Evolutionary conservation across 1,140 invertebrate genomes (phyloP).

Genomic region (Drosophila ironensis): DNA sequence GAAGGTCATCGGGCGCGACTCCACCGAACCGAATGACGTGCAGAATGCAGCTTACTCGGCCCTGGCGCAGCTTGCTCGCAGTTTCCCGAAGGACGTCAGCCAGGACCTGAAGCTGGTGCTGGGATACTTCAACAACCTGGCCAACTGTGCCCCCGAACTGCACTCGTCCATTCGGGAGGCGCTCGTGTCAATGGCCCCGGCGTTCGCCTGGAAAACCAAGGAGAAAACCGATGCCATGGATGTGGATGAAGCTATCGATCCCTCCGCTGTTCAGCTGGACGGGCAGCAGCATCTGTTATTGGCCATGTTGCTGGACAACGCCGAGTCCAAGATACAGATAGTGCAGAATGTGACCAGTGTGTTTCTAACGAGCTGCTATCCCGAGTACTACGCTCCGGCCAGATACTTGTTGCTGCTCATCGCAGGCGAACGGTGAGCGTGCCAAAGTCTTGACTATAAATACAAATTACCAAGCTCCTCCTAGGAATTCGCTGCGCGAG

Average conservation of each 20-base stretch:
- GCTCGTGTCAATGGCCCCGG: constrained; percentile 87
- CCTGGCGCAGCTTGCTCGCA: constrained; percentile 84
- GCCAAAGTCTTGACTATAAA: constrained; percentile 7
- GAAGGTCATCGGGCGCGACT: constrained; percentile 86
- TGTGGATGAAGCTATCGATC: constrained; percentile 30
- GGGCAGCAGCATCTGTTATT: constrained; percentile 83
- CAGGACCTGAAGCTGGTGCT: constrained; percentile 82
- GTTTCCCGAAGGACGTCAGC: constrained; percentile 87
- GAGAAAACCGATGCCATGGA: constrained; percentile 66
- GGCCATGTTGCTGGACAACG: constrained; percentile 83
- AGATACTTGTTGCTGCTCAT: constrained; percentile 92
- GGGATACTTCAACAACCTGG: constrained; percentile 83
- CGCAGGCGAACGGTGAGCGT: constrained; percentile 89
- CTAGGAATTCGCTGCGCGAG: constrained; percentile 74
- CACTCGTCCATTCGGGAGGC: constrained; percentile 88
- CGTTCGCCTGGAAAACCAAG: constrained; percentile 84
- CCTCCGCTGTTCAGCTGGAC: constrained; percentile 82
- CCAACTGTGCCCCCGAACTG: constrained; percentile 84
- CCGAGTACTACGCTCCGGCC: constrained; percentile 90
- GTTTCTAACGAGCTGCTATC: constrained; percentile 91
- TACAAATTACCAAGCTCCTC: background rate
- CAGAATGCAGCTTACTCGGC: constrained; percentile 78
- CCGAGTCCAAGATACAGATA: constrained; percentile 87
- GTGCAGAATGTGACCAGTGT: constrained; percentile 91
- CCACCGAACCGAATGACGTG: constrained; percentile 76